Conservation (phyloP, 2,113 vertebrate genomes). For the Cynocephalus volans region DNA sequence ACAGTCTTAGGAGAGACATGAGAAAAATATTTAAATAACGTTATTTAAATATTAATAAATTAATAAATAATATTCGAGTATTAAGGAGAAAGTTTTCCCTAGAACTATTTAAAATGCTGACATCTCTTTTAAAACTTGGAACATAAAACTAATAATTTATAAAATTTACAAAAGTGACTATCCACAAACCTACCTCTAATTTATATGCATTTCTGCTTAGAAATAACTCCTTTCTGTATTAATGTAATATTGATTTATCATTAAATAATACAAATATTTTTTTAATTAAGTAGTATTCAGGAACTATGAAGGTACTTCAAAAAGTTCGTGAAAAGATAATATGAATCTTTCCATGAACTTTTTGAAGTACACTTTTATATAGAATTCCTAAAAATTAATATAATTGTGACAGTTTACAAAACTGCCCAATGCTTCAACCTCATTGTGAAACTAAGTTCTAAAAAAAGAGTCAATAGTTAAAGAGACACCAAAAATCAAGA, state of each 20-base stretch:
- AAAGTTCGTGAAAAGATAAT: too few relatives aligned
- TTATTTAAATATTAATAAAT: neutral
- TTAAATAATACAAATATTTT: conserved; percentile 79
- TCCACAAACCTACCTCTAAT: neutral
- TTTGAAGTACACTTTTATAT: neutral
- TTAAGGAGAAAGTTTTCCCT: neutral
- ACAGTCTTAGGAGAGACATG: neutral
- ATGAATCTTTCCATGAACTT: too few relatives aligned
- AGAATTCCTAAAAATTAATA: conserved; percentile 78
- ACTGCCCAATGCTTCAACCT: conserved; percentile 52
- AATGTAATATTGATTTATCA: conserved; percentile 71
- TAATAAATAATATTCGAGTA: neutral
- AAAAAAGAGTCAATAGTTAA: conserved; percentile 77
- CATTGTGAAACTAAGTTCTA: conserved; percentile 79
- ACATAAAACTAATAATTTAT: conserved; percentile 58
- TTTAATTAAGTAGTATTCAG: conserved; percentile 67
- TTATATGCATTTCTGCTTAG: conserved; percentile 39
- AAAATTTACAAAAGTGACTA: conserved; percentile 66
- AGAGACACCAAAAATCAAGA: neutral
- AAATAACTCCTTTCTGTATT: conserved; percentile 64
- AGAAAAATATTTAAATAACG: conserved; percentile 12
- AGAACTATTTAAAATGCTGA: conserved; percentile 16
- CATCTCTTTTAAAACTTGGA: conserved; percentile 56
- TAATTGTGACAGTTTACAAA: conserved; percentile 77
- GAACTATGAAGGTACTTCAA: too few relatives aligned